Evolutionary conservation across 2,113 vertebrate genomes (phyloP).

Genomic region (Phoxinus phoxinus): DNA sequence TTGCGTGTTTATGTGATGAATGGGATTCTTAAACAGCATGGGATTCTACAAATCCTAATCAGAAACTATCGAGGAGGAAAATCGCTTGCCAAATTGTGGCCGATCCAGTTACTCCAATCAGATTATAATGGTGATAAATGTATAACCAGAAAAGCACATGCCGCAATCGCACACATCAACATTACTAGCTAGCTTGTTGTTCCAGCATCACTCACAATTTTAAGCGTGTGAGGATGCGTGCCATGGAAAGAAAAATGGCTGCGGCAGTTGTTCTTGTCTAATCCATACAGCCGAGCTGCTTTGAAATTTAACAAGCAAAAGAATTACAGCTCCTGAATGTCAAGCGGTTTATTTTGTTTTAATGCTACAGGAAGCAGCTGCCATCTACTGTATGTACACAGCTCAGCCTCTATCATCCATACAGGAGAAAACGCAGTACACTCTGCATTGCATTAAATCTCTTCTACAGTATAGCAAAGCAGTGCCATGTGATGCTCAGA

Average conservation of each 20-base stretch:
- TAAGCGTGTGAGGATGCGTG: constrained; percentile 41
- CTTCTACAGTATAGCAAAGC: constrained; percentile 22
- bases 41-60: constrained; percentile 10
- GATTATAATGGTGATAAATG: neutral
- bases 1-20: neutral
- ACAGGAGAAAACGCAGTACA: constrained; percentile 40
- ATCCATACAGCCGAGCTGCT: constrained; percentile 42
- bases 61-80: neutral
- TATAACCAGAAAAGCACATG: neutral
- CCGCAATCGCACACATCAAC: constrained; percentile 21
- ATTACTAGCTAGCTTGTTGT: constrained; percentile 18
- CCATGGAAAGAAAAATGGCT: constrained; percentile 40
- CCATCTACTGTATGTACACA: constrained; percentile 58
- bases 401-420: constrained; percentile 35
- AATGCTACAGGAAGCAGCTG: constrained; percentile 60
- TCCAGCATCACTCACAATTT: constrained; percentile 16
- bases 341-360: constrained; percentile 51
- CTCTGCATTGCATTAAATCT: constrained; percentile 40
- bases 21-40: constrained; percentile 6
- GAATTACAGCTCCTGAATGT: constrained; percentile 56
- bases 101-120: constrained; percentile 19
- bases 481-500: neutral
- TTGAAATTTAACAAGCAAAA: constrained; percentile 61
- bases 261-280: constrained; percentile 47
- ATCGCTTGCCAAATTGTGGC: neutral